A percentile compares a stretch with the other conserved stretches of the same genome.
phyloP scores from a whole-genome alignment of 2,113 vertebrate species.

The Dasypus novemcinctus region DNA sequence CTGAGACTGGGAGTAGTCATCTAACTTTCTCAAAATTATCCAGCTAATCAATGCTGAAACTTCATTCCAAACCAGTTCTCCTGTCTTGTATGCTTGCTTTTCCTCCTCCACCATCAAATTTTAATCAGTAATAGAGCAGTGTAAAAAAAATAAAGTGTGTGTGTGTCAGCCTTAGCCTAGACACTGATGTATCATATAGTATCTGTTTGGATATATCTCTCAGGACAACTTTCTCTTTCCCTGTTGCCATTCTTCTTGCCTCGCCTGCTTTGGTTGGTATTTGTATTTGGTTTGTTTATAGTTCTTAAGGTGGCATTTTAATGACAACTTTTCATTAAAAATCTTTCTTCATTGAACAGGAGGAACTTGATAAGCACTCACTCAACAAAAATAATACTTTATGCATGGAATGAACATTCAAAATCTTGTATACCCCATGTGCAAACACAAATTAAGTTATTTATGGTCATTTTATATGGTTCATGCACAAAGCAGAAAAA shows the following conservation, averaged over 20 bases:
- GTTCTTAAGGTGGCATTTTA: background rate
- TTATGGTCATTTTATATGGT: background rate
- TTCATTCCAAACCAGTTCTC: background rate
- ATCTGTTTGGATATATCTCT: background rate
- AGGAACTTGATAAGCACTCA: background rate
- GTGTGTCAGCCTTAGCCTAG: background rate
- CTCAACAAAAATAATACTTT: constrained; percentile 8
- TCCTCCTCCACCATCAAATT: background rate
- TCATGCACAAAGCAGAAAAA: background rate
- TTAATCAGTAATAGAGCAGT: background rate
- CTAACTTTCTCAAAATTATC: background rate
- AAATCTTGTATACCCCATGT: background rate
- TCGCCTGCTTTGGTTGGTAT: background rate
- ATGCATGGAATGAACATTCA: background rate
- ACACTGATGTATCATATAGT: background rate
- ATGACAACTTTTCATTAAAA: background rate
- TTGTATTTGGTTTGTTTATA: background rate
- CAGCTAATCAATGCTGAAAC: background rate
- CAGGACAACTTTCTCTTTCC: background rate
- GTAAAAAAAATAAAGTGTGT: background rate
- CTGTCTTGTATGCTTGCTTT: background rate
- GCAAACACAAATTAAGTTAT: background rate
- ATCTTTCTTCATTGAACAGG: background rate
- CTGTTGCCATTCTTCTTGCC: background rate
- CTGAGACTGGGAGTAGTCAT: background rate